Base-by-base conservation (phyloP, 1,140 invertebrate genomes). In the Sycophaga agraensis region DNA sequence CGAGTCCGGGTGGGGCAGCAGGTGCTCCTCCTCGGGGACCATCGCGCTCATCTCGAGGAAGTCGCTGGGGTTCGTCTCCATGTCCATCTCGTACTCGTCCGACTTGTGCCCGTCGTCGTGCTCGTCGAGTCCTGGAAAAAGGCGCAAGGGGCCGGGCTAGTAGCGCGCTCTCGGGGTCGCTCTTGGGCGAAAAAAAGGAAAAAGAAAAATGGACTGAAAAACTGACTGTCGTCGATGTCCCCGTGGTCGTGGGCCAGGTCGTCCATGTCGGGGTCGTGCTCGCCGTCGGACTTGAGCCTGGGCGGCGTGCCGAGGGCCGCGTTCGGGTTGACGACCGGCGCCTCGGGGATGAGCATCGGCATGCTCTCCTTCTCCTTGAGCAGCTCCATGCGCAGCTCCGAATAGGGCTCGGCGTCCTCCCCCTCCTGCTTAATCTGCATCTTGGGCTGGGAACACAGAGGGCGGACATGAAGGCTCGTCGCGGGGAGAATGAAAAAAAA, bases 41-140 rank as follows among this genome's bases (percentile, higher is more conserved):
- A 58, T 28, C 0, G 62, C 55, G 21, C 48, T 59, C 62, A 64
- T 54, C 17, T 64, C 62, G 2, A 64, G 48, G 53, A 50, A 61
- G 72, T 82, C 79, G 35, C 78, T 80, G 0, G 79, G 79, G 66
- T 80, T 80, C 14, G 74, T 80, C 45, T 82, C 79, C 78, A 82
- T 80, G 45, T 82, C 79, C 78, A 81, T 76, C 39, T 80, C 77
- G 54, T 79, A 80, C 26, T 80, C 78, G 24, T 80, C 78, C 1
- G 77, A 81, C 63, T 75, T 79, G 35, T 67, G 72, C n/a, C n/a
- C n/a, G 57, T 80, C 78, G 8, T 81, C 77, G 26, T 49, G 58
- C 21, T 81, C 77, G 16, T 63, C 73, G 72, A 21, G 70, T 75
- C 71, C 78, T 79, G 24, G 6, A 5, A 1, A 35, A n/a, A n/a